phyloP scores from a whole-genome alignment of 2,888 invertebrate species.

The Pseudococcus viburni region DNA sequence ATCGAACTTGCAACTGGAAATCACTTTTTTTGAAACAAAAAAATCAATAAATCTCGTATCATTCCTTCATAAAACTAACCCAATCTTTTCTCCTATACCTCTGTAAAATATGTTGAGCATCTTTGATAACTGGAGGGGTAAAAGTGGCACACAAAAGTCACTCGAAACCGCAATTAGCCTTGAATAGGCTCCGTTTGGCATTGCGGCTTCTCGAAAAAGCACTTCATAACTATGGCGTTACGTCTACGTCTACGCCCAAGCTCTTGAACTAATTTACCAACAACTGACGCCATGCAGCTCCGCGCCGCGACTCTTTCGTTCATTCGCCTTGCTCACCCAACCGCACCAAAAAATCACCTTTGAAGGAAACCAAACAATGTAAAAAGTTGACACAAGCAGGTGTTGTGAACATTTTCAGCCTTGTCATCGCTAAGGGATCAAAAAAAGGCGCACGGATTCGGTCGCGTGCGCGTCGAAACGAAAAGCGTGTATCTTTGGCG shows the following conservation, averaged over 20 bases:
- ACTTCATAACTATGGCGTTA: neutral
- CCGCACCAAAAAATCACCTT: neutral
- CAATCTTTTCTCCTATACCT: no score
- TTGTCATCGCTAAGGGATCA: neutral
- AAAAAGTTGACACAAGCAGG: neutral
- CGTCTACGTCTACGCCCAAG: neutral
- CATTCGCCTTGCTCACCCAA: neutral
- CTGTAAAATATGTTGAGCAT: no score
- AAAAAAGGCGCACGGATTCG: neutral
- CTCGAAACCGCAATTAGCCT: neutral
- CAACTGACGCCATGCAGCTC: neutral
- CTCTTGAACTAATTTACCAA: neutral
- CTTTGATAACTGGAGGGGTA: neutral
- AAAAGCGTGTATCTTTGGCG: neutral
- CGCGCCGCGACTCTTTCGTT: neutral
- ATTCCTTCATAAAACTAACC: no score
- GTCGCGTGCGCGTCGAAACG: neutral
- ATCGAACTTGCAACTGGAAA: neutral
- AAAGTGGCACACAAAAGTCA: neutral
- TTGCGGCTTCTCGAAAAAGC: neutral
- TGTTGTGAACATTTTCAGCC: neutral
- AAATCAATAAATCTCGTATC: no score
- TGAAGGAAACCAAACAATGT: neutral
- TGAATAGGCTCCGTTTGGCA: neutral
- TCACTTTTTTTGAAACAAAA: no score